phyloP scores from a whole-genome alignment of 2,113 vertebrate genomes.

The Panthera leo region DNA sequence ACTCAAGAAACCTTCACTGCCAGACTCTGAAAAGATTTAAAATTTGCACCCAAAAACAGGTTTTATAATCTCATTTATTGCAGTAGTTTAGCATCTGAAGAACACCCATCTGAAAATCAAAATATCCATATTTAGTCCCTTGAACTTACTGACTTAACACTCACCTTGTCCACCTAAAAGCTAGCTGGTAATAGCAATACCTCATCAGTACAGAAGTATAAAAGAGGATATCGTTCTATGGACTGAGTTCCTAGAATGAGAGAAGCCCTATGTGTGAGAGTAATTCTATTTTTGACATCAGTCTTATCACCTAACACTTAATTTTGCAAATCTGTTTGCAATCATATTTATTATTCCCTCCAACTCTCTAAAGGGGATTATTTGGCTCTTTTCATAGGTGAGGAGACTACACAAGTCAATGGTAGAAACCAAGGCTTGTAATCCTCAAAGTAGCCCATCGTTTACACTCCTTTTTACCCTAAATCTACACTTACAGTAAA shows the following conservation, averaged over 20 bases:
- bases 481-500: conserved; percentile 1
- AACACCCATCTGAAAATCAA: conserved; percentile 28
- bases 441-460: not conserved
- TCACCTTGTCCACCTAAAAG: not conserved
- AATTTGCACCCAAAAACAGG: not conserved
- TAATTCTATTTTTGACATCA: not conserved
- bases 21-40: conserved; percentile 32
- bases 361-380: not conserved
- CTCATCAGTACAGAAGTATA: not conserved
- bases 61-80: conserved; percentile 28
- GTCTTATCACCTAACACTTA: not conserved
- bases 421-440: not conserved
- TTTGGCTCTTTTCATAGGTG: not conserved
- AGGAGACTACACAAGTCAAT: not conserved
- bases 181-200: not conserved
- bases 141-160: conserved; percentile 6
- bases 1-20: conserved; percentile 29
- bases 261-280: not conserved
- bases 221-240: not conserved
- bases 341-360: conserved; percentile 8
- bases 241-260: not conserved
- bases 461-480: not conserved
- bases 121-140: conserved; percentile 23
- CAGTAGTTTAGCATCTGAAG: not conserved
- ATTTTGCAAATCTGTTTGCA: not conserved